Evolutionary conservation across 53 echinoderm and acorn worm genomes (phyloP).

Genomic region (Glandiceps talaboti): DNA sequence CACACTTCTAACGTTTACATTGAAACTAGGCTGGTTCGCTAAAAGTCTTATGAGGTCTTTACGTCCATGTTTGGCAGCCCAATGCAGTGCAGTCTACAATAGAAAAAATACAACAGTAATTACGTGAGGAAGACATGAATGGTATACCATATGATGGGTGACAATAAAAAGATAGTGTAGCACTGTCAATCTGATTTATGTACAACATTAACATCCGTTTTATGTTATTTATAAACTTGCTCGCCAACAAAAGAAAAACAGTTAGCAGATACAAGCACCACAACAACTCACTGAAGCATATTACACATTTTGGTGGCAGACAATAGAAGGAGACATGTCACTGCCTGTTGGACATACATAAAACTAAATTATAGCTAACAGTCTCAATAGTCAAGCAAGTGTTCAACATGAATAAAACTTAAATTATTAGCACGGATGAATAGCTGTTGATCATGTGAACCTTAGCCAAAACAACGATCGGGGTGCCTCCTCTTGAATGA

Average conservation of each 20-base stretch:
- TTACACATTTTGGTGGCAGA: neutral
- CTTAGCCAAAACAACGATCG: neutral
- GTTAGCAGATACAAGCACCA: neutral
- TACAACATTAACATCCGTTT: neutral
- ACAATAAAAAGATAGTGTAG: neutral
- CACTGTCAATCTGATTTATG: neutral
- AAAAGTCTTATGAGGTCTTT: conserved; percentile 93
- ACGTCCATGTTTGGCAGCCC: conserved; percentile 97
- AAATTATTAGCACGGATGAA: neutral
- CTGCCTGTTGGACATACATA: neutral
- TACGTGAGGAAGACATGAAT: neutral
- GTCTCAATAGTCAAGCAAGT: neutral
- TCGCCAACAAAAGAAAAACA: neutral
- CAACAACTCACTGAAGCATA: neutral
- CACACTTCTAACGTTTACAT: conserved; percentile 90
- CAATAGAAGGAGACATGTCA: neutral
- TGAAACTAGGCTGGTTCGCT: conserved; percentile 35
- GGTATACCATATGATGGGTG: neutral
- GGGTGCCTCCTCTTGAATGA: neutral
- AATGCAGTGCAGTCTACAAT: conserved; percentile 77
- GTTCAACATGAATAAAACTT: neutral
- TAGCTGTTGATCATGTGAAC: neutral
- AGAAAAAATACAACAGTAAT: conserved; percentile 8
- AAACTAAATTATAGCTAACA: neutral
- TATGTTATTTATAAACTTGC: neutral